Conservation (phyloP, 2,113 vertebrate genomes). For the Alligator sinensis region DNA sequence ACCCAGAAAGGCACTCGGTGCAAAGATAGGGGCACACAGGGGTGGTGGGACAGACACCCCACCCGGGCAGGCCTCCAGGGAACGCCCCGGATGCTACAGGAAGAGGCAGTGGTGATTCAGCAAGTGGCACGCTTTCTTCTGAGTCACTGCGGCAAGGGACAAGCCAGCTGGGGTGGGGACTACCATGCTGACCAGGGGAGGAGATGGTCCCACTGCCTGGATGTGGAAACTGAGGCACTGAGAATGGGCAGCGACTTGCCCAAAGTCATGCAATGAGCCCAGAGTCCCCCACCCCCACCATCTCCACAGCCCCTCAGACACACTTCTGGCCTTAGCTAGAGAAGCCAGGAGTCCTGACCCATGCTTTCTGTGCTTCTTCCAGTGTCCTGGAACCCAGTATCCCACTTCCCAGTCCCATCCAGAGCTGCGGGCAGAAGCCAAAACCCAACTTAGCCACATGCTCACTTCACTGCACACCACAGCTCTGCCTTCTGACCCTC, state of each 20-base stretch:
- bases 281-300: background rate
- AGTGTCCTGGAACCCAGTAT: background rate
- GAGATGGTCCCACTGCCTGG: background rate
- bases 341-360: too few relatives aligned
- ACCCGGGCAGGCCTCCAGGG: background rate
- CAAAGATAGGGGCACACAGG: too few relatives aligned
- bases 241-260: too few relatives aligned
- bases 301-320: background rate
- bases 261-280: background rate
- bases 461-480: background rate
- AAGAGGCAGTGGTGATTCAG: background rate
- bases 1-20: too few relatives aligned
- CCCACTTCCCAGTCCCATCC: background rate
- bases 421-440: background rate
- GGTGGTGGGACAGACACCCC: too few relatives aligned
- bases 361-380: background rate
- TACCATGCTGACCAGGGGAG: background rate
- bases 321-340: background rate
- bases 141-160: background rate
- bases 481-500: background rate
- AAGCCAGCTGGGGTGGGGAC: background rate
- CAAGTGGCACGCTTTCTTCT: background rate
- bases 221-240: background rate
- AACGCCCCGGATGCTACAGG: too few relatives aligned
- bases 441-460: background rate